Evolutionary conservation across 2,797 vertebrate genomes (phyloP).

Genomic region (Sebastiscus albofasciatus): DNA sequence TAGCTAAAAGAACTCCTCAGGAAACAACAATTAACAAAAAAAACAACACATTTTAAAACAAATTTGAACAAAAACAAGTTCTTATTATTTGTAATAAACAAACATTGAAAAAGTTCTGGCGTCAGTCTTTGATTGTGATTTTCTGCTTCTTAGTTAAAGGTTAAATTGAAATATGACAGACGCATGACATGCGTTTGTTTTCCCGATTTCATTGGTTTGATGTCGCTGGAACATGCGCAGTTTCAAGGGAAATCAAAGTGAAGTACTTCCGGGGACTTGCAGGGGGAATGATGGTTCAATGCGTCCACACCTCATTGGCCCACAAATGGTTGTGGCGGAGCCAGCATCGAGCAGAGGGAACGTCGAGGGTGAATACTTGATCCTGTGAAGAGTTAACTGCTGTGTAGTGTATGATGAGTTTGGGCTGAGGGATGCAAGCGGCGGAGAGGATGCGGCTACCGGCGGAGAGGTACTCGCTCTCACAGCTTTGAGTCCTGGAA

Average conservation of each 20-base stretch:
- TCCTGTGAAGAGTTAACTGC: slow-evolving; percentile 72
- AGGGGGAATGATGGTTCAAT: background rate
- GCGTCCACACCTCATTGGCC: slow-evolving; percentile 77
- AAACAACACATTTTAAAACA: slow-evolving; percentile 13
- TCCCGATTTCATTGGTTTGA: slow-evolving; percentile 46
- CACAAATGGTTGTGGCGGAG: slow-evolving; percentile 77
- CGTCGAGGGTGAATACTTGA: slow-evolving; percentile 78
- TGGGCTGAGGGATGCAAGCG: slow-evolving; percentile 77
- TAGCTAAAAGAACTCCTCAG: slow-evolving; percentile 22
- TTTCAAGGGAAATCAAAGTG: background rate
- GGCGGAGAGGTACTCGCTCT: slow-evolving; percentile 78
- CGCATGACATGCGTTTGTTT: background rate
- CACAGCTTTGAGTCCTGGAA: slow-evolving; percentile 63
- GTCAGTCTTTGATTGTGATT: slow-evolving; percentile 11
- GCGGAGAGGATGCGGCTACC: slow-evolving; percentile 80
- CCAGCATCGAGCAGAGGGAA: slow-evolving; percentile 76
- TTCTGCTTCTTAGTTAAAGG: background rate
- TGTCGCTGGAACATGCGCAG: background rate
- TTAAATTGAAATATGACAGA: slow-evolving; percentile 4
- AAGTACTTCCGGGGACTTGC: background rate
- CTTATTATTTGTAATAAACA: background rate
- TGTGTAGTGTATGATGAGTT: slow-evolving; percentile 73
- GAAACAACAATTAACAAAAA: slow-evolving; percentile 2
- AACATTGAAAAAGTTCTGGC: background rate
- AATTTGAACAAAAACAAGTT: slow-evolving; percentile 12